Evolutionary conservation across 2,113 vertebrate genomes (phyloP), one percentile per base, ranked within the genome.

Genomic region (Amphiprion percula): DNA sequence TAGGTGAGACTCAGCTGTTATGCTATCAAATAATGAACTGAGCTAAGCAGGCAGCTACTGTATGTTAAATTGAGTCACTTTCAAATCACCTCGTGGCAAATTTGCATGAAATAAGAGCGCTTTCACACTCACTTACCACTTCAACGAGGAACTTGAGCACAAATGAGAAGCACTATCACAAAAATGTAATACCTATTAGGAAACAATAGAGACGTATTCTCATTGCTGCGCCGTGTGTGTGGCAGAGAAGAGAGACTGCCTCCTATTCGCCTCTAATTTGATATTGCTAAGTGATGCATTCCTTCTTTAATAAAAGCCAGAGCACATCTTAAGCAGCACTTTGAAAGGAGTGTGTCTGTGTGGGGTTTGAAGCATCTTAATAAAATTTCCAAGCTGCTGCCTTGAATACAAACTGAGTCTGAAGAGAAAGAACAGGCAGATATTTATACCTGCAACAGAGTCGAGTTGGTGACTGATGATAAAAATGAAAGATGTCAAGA

Each of bases 231-330:
- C 33, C 39, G 46, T 26, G 44, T 39, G 53, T 37, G 16, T 39
- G 37, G 11, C 37, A 2, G 10, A 41, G n/a, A 58, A 12, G 0
- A 5, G 37, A 55, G 46, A 71, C 63, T 80, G 80, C 74, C 30
- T 76, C 52, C 60, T 44, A 72, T 74, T 84, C 64, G 52, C 56
- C 47, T 28, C 54, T 88, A 80, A 90, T 93, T 86, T 87, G 74
- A 91, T 86, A 70, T 87, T 86, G 83, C 85, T 83, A 93, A 90
- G 75, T 81, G 85, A 92, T 90, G 84, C 84, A 90, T 90, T 90
- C 86, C 77, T 80, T 62, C 62, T 87, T 91, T 91, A 89, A 90
- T 82, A 86, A 83, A 85, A 88, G 47, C 70, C 83, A 84, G 66
- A 81, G 76, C 80, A 88, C 74, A 78, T 74, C 68, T 67, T 70